Percentiles rank a stretch among this genome's conserved stretches.
phyloP scores from a whole-genome alignment of 2,113 vertebrate genomes.

The Nannospalax galili region DNA sequence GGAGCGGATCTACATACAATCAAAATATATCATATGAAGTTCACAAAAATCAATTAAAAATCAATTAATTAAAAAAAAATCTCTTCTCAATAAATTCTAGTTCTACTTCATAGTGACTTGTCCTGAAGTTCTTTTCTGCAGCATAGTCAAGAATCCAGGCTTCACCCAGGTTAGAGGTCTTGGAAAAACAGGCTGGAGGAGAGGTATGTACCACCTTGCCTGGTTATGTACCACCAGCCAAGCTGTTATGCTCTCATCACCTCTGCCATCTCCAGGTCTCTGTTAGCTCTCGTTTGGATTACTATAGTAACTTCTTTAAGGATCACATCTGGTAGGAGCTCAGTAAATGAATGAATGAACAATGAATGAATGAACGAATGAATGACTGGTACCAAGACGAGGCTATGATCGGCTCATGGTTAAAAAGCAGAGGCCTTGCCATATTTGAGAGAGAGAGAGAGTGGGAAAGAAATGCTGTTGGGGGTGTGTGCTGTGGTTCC shows the following conservation, averaged over 20 bases:
- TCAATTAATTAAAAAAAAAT: too few relatives aligned
- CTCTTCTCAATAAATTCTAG: neutral
- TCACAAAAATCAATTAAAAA: too few relatives aligned
- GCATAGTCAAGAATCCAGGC: neutral
- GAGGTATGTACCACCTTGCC: neutral
- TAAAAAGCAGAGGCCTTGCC: neutral
- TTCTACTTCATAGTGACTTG: neutral
- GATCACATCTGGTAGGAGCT: neutral
- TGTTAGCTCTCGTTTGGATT: slow-evolving; percentile 9
- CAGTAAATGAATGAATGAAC: neutral
- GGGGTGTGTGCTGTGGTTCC: neutral
- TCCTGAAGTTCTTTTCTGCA: too few relatives aligned
- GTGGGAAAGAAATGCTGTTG: neutral
- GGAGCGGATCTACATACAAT: too few relatives aligned
- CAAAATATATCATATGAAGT: too few relatives aligned
- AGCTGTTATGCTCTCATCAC: neutral
- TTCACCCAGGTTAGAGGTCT: neutral
- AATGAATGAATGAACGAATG: neutral
- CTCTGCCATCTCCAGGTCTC: neutral
- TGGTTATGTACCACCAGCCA: too few relatives aligned
- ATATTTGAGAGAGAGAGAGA: neutral
- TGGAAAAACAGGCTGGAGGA: too few relatives aligned
- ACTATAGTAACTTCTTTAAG: neutral
- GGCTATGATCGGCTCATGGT: neutral
- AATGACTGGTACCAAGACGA: neutral